These are phyloP conservation scores for Arizona elegans DNA, from an alignment of 2,113 vertebrate species.

Conservation along the genomic window DNA sequence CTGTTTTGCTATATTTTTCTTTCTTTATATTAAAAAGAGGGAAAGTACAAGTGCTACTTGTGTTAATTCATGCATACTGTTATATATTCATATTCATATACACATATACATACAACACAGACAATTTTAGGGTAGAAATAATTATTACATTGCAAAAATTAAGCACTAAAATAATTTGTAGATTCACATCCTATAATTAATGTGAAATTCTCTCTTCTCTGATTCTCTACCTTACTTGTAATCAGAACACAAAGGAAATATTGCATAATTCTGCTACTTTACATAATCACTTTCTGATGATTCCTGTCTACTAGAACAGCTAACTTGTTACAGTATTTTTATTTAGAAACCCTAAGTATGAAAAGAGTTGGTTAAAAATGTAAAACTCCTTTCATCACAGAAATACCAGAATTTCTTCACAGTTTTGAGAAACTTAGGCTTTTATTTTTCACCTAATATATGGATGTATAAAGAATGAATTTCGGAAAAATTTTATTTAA, in stretches of 20 bases:
- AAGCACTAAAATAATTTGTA: slow-evolving; percentile 45
- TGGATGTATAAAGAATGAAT: neutral
- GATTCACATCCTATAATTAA: neutral
- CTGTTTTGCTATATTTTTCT: neutral
- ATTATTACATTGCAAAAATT: slow-evolving; percentile 39
- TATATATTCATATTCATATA: slow-evolving; percentile 48
- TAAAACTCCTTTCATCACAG: neutral
- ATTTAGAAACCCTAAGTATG: neutral
- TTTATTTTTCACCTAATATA: neutral
- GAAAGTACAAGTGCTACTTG: slow-evolving; percentile 45
- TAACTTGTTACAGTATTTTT: neutral
- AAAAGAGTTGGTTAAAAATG: neutral
- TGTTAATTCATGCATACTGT: slow-evolving; percentile 46
- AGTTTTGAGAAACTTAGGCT: neutral
- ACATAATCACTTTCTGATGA: neutral
- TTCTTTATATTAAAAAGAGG: neutral
- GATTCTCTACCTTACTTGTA: neutral
- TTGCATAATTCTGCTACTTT: neutral
- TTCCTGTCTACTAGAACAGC: neutral
- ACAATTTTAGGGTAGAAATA: slow-evolving; percentile 28
- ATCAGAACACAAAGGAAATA: slow-evolving; percentile 12
- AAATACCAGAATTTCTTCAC: neutral
- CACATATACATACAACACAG: neutral
- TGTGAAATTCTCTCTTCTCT: neutral
- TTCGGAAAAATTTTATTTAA: neutral